These are phyloP conservation scores for Procambarus clarkii DNA, from an alignment of 1,140 invertebrate genomes.

Conservation along the genomic window DNA sequence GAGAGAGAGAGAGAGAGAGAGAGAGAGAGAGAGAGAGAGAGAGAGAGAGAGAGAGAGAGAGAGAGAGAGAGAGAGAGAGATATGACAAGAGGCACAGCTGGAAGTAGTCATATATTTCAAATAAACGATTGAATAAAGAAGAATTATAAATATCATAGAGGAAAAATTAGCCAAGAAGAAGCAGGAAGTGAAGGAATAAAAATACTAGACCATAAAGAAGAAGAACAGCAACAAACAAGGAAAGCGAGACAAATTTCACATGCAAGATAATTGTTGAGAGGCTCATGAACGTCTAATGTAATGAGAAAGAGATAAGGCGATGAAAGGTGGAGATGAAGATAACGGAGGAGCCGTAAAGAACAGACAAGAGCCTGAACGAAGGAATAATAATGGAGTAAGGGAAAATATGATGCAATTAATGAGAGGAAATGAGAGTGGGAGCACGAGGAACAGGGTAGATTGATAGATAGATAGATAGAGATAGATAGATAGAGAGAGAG, in stretches of 20 bases:
- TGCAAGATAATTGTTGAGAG: not conserved
- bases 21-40: conserved; percentile 14
- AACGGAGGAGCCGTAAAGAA: not conserved
- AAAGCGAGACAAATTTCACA: not conserved
- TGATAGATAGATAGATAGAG: conserved; percentile 18
- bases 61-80: not conserved
- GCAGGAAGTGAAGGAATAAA: not conserved
- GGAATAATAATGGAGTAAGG: not conserved
- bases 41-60: conserved; percentile 23
- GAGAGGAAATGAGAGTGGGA: not conserved
- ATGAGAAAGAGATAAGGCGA: not conserved
- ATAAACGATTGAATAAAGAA: no score
- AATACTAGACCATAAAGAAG: not conserved
- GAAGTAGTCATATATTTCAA: no score
- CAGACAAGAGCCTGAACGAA: not conserved
- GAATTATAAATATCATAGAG: no score
- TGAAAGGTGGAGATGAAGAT: not conserved
- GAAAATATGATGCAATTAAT: not conserved
- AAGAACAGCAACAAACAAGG: not conserved
- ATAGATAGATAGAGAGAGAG: conserved; percentile 31
- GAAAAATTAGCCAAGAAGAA: no score
- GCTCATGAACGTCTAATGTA: not conserved
- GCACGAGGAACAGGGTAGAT: not conserved
- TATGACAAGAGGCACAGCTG: no score
- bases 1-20: conserved; percentile 8